These are phyloP conservation scores for Campoplex nolae DNA, from an alignment of 2,888 invertebrate genomes.

Conservation along the genomic window DNA sequence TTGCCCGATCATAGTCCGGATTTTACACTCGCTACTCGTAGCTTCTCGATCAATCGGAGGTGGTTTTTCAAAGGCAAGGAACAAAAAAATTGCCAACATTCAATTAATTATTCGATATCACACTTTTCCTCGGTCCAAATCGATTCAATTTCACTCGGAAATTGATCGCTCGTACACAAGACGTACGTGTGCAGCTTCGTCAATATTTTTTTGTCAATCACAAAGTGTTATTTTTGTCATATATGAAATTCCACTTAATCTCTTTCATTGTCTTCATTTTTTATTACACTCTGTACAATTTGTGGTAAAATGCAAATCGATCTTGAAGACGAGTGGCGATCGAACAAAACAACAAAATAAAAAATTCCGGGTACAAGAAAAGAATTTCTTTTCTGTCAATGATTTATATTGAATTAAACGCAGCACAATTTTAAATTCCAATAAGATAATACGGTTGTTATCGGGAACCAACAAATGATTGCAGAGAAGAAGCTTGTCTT, in stretches of 20 bases:
- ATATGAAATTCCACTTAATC: not conserved
- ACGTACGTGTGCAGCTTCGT: not conserved
- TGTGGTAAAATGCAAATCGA: not conserved
- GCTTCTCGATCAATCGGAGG: not conserved
- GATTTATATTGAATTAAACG: not conserved
- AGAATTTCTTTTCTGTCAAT: not conserved
- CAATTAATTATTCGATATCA: not conserved
- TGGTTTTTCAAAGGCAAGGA: not conserved
- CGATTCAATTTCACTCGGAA: not conserved
- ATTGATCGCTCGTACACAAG: not conserved
- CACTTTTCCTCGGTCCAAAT: not conserved
- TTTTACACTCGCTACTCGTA: not conserved
- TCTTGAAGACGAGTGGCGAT: too few relatives aligned
- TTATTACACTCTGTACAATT: not conserved
- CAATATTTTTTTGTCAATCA: constrained; percentile 16
- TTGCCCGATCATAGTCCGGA: not conserved
- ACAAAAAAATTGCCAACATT: not conserved
- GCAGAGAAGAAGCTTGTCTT: constrained; percentile 9
- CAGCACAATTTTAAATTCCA: not conserved
- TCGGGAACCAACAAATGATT: not conserved
- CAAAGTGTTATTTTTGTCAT: too few relatives aligned
- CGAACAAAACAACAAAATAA: not conserved
- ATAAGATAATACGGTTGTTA: not conserved
- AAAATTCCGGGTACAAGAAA: not conserved
- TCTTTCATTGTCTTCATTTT: not conserved